Evolutionary conservation across 2,113 vertebrate species (phyloP).

Genomic region (Probosciger aterrimus): DNA sequence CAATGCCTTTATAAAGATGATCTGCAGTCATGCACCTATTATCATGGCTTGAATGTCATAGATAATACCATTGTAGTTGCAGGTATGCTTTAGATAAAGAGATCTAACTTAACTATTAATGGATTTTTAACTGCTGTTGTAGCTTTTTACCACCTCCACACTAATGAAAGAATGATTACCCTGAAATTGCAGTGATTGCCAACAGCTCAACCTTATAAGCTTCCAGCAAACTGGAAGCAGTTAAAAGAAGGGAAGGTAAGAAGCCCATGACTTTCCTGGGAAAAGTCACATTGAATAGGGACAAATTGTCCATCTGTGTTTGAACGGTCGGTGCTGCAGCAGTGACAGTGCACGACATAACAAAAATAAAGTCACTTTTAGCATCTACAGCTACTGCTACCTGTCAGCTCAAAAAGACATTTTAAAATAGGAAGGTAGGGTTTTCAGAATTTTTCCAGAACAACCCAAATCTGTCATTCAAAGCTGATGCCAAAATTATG

Average conservation of each 20-base stretch:
- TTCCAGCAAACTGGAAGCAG: neutral
- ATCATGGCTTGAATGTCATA: neutral
- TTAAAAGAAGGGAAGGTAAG: neutral
- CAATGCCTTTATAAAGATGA: neutral
- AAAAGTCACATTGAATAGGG: neutral
- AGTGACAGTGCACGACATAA: neutral
- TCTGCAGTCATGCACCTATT: neutral
- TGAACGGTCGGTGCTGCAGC: neutral
- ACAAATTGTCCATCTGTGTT: neutral
- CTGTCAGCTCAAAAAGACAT: neutral
- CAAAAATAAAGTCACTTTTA: neutral
- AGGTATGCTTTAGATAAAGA: neutral
- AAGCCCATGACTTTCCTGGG: neutral
- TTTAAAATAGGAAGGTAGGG: neutral
- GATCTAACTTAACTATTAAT: neutral
- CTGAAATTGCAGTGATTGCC: neutral
- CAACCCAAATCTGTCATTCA: neutral
- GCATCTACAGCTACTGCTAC: neutral
- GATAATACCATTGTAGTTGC: neutral
- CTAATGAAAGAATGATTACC: neutral
- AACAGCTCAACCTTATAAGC: neutral
- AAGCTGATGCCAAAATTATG: neutral
- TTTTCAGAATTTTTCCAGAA: neutral
- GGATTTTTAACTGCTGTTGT: neutral
- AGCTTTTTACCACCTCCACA: neutral